These are phyloP conservation scores for Pogonophryne albipinna DNA, from an alignment of 2,797 vertebrate genomes.

Conservation along the genomic window DNA sequence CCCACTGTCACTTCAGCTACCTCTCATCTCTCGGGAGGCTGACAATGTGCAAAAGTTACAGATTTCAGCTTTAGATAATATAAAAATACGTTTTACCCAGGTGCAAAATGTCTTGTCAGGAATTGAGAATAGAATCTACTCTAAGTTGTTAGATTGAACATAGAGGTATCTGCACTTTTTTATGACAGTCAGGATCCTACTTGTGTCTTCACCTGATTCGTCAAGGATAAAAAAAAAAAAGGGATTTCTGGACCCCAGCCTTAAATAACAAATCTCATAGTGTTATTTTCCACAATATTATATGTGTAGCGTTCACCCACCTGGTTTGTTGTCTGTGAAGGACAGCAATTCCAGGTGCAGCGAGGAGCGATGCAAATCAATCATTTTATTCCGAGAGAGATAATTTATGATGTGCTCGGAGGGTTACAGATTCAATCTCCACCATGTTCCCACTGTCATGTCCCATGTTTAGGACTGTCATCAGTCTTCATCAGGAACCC, in stretches of 20 bases:
- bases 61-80: conserved; percentile 32
- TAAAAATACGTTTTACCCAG: conserved; percentile 3
- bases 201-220: conserved; percentile 15
- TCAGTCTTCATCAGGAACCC: conserved; percentile 94
- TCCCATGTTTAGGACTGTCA: conserved; percentile 92
- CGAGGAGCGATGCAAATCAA: conserved; percentile 91
- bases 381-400: conserved; percentile 94
- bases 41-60: conserved; percentile 37
- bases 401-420: conserved; percentile 96
- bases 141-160: conserved; percentile 24
- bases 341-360: conserved; percentile 89
- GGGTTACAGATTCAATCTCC: conserved; percentile 95
- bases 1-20: conserved; percentile 31
- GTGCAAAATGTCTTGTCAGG: conserved; percentile 20
- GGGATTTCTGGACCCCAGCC: conserved; percentile 18
- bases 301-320: conserved; percentile 38
- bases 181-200: conserved; percentile 29
- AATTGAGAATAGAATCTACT: conserved; percentile 8
- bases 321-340: conserved; percentile 64
- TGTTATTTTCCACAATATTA: conserved; percentile 52
- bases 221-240: conserved; percentile 14
- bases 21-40: conserved; percentile 31
- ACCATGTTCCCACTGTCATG: conserved; percentile 88
- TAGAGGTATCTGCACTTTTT: conserved; percentile 15
- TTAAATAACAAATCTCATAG: conserved; percentile 39